Evolutionary conservation across 2,888 invertebrate species (phyloP), one percentile per base, ranked within the genome.

Genomic region (Camponotus fellah): DNA sequence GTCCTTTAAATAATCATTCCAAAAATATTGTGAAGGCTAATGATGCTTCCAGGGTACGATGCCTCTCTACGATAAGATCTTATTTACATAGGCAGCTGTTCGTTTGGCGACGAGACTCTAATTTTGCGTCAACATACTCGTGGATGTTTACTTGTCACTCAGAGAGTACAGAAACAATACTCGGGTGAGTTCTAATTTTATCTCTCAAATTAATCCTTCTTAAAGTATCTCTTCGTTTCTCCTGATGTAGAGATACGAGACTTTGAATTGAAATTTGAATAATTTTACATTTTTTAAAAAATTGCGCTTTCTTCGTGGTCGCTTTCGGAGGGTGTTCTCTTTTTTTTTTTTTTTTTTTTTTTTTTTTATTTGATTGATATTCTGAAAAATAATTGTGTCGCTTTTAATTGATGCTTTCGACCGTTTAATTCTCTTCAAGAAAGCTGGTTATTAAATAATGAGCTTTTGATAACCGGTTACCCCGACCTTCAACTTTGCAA

Each of bases 151-250:
- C 53, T 3, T 84, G 83, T 21, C 9, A 77, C 3, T 10, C 34
- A 4, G 9, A 68, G 0, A 77, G 81, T 34, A 0, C 0, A 58
- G 0, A 87, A 0, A 0, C 9, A 12, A 49, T n/a, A 0, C 0
- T 71, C 6, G 0, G 10, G 85, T 90, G 77, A 90, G 85, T 89
- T 17, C 14, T 62, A 43, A 9, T 26, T 5, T 75, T 46, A 46
- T 72, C 10, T 60, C 3, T 17, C 3, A 37, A n/a, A 53, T 53
- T 53, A 53, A n/a, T 62, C 4, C 3, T 34, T 0, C 9, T 34
- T 62, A 32, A 34, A 62, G 12, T 21, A 58, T 53, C 0, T n/a
- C n/a, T 8, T 53, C n/a, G 46, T 10, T 53, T 2, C n/a, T 8
- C 5, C n/a, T 53, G 6, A 49, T 17, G 49, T 17, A 49, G 6